Conservation (phyloP, 2,797 vertebrate genomes). For the Syngnathus rostellatus region DNA sequence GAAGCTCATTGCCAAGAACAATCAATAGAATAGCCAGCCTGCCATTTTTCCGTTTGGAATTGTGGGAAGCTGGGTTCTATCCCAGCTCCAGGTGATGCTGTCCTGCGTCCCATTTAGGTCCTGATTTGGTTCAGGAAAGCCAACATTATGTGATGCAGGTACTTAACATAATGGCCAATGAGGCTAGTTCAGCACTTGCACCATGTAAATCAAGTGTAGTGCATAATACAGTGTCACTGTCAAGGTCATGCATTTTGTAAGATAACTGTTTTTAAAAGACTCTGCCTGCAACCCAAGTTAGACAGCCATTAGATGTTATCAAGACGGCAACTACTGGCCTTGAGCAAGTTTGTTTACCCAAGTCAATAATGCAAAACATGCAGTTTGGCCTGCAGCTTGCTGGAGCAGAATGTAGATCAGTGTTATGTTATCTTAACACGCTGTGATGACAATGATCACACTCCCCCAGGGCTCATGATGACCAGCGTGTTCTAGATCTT, state of each 20-base stretch:
- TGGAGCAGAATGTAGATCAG: slow-evolving; percentile 30
- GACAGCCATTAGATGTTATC: neutral
- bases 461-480: slow-evolving; percentile 16
- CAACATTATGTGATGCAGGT: no score
- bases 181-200: neutral
- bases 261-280: slow-evolving; percentile 10
- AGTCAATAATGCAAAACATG: slow-evolving; percentile 52
- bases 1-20: neutral
- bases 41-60: neutral
- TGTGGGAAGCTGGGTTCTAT: neutral
- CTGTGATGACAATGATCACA: slow-evolving; percentile 12
- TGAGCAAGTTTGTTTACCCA: slow-evolving; percentile 25
- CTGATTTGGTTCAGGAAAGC: no score
- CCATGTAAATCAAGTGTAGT: slow-evolving; percentile 7
- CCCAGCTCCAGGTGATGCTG: neutral
- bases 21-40: neutral
- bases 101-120: no score
- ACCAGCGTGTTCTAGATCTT: slow-evolving; percentile 15
- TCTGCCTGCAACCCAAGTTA: no score
- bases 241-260: slow-evolving; percentile 46
- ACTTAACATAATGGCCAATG: no score
- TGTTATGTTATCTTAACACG: slow-evolving; percentile 18
- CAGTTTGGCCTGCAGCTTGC: slow-evolving; percentile 17
- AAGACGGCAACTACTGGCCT: slow-evolving; percentile 18
- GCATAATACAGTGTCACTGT: slow-evolving; percentile 20